A percentile compares a stretch with the other conserved stretches of the same genome.
Conservation (phyloP, 2,888 invertebrate species). For the Acrocera orbiculus region DNA sequence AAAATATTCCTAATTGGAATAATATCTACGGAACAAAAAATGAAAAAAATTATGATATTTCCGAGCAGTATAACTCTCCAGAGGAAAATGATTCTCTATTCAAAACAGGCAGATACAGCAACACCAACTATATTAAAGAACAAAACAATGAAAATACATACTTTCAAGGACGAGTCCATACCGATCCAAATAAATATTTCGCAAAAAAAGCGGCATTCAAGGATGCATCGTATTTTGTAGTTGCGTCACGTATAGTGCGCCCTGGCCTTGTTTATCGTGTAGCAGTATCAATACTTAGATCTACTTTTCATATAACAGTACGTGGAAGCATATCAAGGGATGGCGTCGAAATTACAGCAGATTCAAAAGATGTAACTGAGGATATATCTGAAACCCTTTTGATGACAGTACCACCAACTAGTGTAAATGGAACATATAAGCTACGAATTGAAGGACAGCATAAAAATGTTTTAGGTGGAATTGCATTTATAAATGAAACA, state of each 20-base stretch:
- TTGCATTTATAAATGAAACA: slow-evolving; percentile 80
- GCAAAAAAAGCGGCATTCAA: slow-evolving; percentile 24
- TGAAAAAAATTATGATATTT: too few species aligned
- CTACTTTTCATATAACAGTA: slow-evolving; percentile 63
- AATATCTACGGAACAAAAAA: too few species aligned
- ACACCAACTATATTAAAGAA: too few species aligned
- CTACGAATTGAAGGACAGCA: slow-evolving; percentile 66
- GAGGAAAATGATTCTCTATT: too few species aligned
- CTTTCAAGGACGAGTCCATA: too few species aligned
- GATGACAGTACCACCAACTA: slow-evolving; percentile 73
- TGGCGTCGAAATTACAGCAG: slow-evolving; percentile 75
- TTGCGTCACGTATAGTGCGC: slow-evolving; percentile 77
- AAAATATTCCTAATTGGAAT: too few species aligned
- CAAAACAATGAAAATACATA: slow-evolving; percentile 3
- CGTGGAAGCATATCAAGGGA: slow-evolving; percentile 78
- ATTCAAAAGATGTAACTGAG: slow-evolving; percentile 62
- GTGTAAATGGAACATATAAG: slow-evolving; percentile 67
- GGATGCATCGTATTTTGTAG: slow-evolving; percentile 79
- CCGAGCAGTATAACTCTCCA: too few species aligned
- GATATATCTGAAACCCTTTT: slow-evolving; percentile 79
- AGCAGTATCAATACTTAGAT: slow-evolving; percentile 64
- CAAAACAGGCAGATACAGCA: too few species aligned
- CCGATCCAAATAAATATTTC: too few species aligned
- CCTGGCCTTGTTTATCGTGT: slow-evolving; percentile 84
- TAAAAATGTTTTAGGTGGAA: slow-evolving; percentile 52